Percentiles rank a stretch among this genome's conserved stretches.
phyloP scores from a whole-genome alignment of 2,797 vertebrate genomes.

The Helicolenus hilgendorfi region DNA sequence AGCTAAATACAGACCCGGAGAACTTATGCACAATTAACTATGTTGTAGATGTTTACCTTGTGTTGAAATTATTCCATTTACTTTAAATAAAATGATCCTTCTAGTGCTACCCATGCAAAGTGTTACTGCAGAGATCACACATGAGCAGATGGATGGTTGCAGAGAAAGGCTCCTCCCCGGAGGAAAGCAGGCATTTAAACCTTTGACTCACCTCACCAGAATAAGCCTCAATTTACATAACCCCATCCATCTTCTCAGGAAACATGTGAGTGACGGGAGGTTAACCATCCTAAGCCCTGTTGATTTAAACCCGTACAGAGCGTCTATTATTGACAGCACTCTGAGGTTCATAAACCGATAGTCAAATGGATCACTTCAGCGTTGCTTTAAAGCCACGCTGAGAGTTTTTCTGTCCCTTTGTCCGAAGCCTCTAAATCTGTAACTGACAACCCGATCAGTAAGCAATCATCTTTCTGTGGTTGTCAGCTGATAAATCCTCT shows the following conservation, averaged over 20 bases:
- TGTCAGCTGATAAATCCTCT: slow-evolving; percentile 39
- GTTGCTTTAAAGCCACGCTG: slow-evolving; percentile 18
- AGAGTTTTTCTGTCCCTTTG: slow-evolving; percentile 22
- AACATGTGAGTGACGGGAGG: slow-evolving; percentile 24
- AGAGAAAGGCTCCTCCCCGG: background rate
- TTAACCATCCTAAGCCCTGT: slow-evolving; percentile 28
- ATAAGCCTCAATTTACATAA: slow-evolving; percentile 42
- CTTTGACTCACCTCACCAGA: slow-evolving; percentile 16
- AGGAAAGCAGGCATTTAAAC: slow-evolving; percentile 20
- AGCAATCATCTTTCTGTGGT: slow-evolving; percentile 23
- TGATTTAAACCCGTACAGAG: slow-evolving; percentile 34
- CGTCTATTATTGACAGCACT: slow-evolving; percentile 39
- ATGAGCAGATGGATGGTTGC: background rate
- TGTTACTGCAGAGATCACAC: slow-evolving; percentile 7
- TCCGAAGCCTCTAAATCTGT: slow-evolving; percentile 40
- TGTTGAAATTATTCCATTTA: no score
- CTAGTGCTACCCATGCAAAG: background rate
- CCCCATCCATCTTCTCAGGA: slow-evolving; percentile 45
- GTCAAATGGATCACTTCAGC: slow-evolving; percentile 52
- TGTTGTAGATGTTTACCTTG: no score
- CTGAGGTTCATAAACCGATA: slow-evolving; percentile 49
- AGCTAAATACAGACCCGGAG: no score
- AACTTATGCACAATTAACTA: no score
- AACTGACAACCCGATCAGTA: slow-evolving; percentile 27
- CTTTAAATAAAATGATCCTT: background rate